Evolutionary conservation across 1,140 invertebrate species (phyloP), one percentile per base, ranked within the genome.

Genomic region (Musca domestica): DNA sequence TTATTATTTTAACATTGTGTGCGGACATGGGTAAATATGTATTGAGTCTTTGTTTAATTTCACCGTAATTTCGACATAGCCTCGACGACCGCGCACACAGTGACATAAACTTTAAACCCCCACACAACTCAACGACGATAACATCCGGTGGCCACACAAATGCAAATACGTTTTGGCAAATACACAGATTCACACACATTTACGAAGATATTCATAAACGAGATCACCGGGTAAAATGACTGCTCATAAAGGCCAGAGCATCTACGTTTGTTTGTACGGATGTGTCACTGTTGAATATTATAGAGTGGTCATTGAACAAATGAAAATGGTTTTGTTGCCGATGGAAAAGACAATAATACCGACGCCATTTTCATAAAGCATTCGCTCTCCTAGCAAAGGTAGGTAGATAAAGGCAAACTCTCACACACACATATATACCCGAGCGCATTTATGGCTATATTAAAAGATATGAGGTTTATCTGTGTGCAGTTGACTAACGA

Each of bases 1-100:
- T 41, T 41, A 20, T 19, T 61, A 61, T 61, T 61, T 61, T 61
- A 56, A 34, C 27, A 61, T 56, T 41, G 56, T 61, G n/a, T 61
- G n/a, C n/a, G 56, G 27, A 34, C 27, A 19, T 19, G 27, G 15
- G 19, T 61, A 61, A 30, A 61, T 34, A 61, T 61, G 25, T 61
- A 61, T 61, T 61, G 41, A 61, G 27, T 34, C 56, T 41, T 41
- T 61, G 25, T 58, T 58, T 6, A 30, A 58, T 17, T 4, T 58
- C 7, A 19, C 17, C 56, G 34, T 12, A 19, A 30, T 51, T 19
- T 20, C 2, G 17, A 10, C 17, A 51, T 22, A 51, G 12, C 17
- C 48, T 19, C 17, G 20, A 17, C 15, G 5, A 48, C 15, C 15
- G 4, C 2, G 47, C 41, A 46, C 10, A 46, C 41, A 46, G 10